A percentile compares a stretch with the other conserved stretches of the same genome.
Evolutionary conservation across 2,797 vertebrate genomes (phyloP).

Genomic region (Fistularia tabacaria): DNA sequence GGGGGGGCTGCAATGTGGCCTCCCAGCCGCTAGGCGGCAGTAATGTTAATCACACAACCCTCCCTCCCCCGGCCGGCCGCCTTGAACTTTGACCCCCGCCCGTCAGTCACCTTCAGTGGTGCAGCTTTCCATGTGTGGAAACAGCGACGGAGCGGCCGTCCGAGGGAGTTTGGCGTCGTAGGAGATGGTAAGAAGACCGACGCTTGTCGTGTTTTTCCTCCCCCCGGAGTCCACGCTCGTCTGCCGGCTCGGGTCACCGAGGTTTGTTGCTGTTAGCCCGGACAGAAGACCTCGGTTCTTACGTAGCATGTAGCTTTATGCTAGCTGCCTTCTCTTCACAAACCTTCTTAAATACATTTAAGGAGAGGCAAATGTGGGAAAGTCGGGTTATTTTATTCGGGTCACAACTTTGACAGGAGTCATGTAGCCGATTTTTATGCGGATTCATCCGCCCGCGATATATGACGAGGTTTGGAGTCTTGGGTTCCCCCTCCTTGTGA

Average conservation of each 20-base stretch:
- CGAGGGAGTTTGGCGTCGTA: too few species aligned
- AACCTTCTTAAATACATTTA: too few species aligned
- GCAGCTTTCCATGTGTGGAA: slow-evolving; percentile 43
- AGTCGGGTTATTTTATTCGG: not conserved
- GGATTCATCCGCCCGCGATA: too few species aligned
- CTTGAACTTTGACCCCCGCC: slow-evolving; percentile 57
- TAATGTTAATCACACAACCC: not conserved
- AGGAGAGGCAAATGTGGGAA: not conserved
- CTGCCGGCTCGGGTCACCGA: too few species aligned
- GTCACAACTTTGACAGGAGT: not conserved
- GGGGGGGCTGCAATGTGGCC: slow-evolving; percentile 22
- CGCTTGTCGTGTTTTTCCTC: too few species aligned
- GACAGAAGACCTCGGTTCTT: not conserved
- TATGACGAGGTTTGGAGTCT: too few species aligned
- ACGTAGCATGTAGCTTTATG: too few species aligned
- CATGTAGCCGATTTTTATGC: too few species aligned
- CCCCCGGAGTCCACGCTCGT: too few species aligned
- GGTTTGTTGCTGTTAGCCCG: slow-evolving; percentile 2
- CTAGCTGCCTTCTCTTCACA: not conserved
- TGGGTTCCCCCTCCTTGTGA: too few species aligned
- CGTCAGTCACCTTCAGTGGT: slow-evolving; percentile 53
- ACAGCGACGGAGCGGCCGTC: not conserved
- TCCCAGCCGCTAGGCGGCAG: slow-evolving; percentile 44
- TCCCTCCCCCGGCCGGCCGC: not conserved
- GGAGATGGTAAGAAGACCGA: slow-evolving; percentile 53